Percentiles rank a stretch among this genome's conserved stretches.
phyloP scores from a whole-genome alignment of 2,797 vertebrate genomes.

The Prunella strophiata region DNA sequence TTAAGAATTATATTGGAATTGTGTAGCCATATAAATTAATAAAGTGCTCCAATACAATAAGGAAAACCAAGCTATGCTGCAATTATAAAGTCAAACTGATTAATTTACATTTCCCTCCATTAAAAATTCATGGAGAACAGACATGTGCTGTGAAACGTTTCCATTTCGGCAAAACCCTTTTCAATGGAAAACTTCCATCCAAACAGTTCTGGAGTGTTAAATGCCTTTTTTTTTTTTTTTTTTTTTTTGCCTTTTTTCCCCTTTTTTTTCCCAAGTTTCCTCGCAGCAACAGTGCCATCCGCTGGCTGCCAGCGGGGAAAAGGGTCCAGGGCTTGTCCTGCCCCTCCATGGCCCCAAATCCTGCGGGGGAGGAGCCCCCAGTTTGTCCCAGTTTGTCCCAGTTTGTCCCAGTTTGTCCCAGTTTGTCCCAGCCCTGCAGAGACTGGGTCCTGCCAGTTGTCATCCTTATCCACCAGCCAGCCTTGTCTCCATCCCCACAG shows the following conservation, averaged over 20 bases:
- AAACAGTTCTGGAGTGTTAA: neutral
- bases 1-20: neutral
- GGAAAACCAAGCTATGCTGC: neutral
- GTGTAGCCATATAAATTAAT: neutral
- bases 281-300: constrained; percentile 57
- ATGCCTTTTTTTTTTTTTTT: neutral
- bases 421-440: neutral
- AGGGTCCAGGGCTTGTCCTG: neutral
- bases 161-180: constrained; percentile 26
- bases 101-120: constrained; percentile 2
- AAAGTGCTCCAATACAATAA: neutral
- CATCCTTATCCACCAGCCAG: neutral
- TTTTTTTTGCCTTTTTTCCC: no score
- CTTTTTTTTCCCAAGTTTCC: neutral
- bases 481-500: no score
- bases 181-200: constrained; percentile 52
- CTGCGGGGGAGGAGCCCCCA: neutral
- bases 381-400: neutral
- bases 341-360: neutral
- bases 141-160: constrained; percentile 31
- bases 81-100: constrained; percentile 20
- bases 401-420: neutral
- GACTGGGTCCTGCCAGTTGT: neutral
- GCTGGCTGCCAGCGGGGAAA: neutral
- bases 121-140: constrained; percentile 14